phyloP scores from a whole-genome alignment of 2,113 vertebrate species.

The Cettia cetti region DNA sequence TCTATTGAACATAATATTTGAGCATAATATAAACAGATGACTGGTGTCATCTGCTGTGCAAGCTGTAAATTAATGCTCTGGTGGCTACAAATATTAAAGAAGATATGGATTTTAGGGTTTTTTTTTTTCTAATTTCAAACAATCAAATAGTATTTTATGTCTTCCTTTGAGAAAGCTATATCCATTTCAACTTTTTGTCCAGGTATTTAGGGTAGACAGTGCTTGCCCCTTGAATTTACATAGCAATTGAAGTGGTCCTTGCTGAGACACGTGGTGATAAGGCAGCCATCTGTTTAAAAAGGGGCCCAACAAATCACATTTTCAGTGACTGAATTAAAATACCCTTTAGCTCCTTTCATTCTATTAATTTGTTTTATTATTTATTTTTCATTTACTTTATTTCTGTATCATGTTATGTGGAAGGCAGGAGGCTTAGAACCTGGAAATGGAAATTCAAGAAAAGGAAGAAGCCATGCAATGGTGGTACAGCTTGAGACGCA shows the following conservation, averaged over 20 bases:
- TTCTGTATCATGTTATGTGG: background rate
- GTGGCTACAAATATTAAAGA: background rate
- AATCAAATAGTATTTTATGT: background rate
- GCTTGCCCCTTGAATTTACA: background rate
- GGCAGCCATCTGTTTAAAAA: background rate
- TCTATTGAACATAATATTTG: background rate
- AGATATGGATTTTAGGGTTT: background rate
- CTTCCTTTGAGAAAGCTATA: background rate
- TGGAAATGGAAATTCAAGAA: background rate
- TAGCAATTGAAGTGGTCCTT: background rate
- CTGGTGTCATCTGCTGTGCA: background rate
- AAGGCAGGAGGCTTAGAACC: background rate
- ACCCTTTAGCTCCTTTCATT: background rate
- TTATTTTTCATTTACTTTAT: background rate
- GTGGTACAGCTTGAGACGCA: background rate
- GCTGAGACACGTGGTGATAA: background rate
- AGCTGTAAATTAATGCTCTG: background rate
- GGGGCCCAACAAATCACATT: background rate
- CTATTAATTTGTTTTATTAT: background rate
- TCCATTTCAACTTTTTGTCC: background rate
- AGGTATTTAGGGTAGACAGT: background rate
- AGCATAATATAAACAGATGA: background rate
- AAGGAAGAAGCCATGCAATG: background rate
- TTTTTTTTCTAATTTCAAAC: background rate
- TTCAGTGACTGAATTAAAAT: background rate